These are phyloP conservation scores for Drosophila recens DNA, from an alignment of 2,888 invertebrate genomes.

Conservation along the genomic window DNA sequence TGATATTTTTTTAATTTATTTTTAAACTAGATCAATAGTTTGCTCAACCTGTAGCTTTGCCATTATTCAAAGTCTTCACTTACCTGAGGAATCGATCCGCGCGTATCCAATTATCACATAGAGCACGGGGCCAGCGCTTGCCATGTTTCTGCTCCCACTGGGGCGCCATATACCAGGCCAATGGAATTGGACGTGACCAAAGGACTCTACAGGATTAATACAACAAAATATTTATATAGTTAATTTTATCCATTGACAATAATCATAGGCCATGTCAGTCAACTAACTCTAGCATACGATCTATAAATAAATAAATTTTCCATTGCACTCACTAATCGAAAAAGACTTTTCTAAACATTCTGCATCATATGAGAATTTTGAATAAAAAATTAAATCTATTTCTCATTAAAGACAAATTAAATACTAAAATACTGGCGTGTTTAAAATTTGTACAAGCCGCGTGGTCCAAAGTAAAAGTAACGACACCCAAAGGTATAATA, in stretches of 20 bases:
- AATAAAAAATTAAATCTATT: slow-evolving; percentile 11
- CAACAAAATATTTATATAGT: background rate
- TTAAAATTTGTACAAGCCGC: slow-evolving; percentile 20
- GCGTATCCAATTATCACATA: slow-evolving; percentile 96
- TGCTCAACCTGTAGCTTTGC: too few species aligned
- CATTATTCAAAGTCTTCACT: slow-evolving; percentile 38
- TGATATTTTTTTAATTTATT: too few species aligned
- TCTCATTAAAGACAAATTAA: slow-evolving; percentile 54
- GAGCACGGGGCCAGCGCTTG: slow-evolving; percentile 91
- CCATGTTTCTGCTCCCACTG: slow-evolving; percentile 95
- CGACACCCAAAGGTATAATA: slow-evolving; percentile 75
- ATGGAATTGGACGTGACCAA: slow-evolving; percentile 96
- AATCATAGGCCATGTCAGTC: slow-evolving; percentile 36
- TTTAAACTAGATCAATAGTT: too few species aligned
- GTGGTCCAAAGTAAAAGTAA: slow-evolving; percentile 48
- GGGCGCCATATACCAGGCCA: slow-evolving; percentile 96
- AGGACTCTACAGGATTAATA: slow-evolving; percentile 86
- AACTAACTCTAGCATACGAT: too few species aligned
- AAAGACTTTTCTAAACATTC: background rate
- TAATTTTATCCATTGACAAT: slow-evolving; percentile 19
- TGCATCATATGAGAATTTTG: too few species aligned
- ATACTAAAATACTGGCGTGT: slow-evolving; percentile 21
- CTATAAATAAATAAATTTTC: too few species aligned
- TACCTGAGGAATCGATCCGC: slow-evolving; percentile 90
- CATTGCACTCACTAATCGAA: too few species aligned